A percentile compares a stretch with the other conserved stretches of the same genome.
Conservation (phyloP, 1,140 invertebrate species). For the Antheraea pernyi region DNA sequence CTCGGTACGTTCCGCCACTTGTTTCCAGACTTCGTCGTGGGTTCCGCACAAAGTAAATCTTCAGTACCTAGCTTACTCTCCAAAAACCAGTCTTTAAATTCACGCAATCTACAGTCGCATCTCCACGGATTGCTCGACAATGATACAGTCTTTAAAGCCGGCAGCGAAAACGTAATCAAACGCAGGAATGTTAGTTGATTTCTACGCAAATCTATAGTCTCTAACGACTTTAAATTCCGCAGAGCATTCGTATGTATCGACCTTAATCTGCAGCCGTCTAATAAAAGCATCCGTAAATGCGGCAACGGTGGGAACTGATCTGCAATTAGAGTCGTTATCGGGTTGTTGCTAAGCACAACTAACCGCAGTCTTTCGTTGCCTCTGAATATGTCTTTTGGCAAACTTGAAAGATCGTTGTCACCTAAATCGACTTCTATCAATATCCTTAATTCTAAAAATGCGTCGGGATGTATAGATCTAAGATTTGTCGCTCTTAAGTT, state of each 20-base stretch:
- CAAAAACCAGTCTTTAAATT: conserved; percentile 90
- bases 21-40: conserved; percentile 59
- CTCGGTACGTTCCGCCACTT: conserved; percentile 66
- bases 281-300: conserved; percentile 86
- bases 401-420: conserved; percentile 84
- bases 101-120: conserved; percentile 91
- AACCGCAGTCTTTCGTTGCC: conserved; percentile 87
- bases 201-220: conserved; percentile 72
- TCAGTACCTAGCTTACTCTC: conserved; percentile 78
- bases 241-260: conserved; percentile 85
- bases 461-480: conserved; percentile 87
- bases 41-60: conserved; percentile 66
- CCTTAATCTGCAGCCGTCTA: conserved; percentile 88
- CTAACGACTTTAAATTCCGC: conserved; percentile 69
- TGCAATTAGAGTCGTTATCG: conserved; percentile 81
- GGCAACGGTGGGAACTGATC: conserved; percentile 87
- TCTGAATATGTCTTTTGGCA: conserved; percentile 87
- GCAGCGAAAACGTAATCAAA: conserved; percentile 68
- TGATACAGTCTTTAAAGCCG: conserved; percentile 85
- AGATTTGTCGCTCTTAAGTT: conserved; percentile 88
- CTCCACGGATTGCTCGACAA: conserved; percentile 93
- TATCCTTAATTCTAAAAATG: conserved; percentile 92
- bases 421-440: conserved; percentile 92
- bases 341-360: conserved; percentile 87
- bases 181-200: conserved; percentile 74